Percentiles rank a stretch among this genome's conserved stretches.
phyloP scores from a whole-genome alignment of 2,113 vertebrate species.

The Phocoena phocoena region DNA sequence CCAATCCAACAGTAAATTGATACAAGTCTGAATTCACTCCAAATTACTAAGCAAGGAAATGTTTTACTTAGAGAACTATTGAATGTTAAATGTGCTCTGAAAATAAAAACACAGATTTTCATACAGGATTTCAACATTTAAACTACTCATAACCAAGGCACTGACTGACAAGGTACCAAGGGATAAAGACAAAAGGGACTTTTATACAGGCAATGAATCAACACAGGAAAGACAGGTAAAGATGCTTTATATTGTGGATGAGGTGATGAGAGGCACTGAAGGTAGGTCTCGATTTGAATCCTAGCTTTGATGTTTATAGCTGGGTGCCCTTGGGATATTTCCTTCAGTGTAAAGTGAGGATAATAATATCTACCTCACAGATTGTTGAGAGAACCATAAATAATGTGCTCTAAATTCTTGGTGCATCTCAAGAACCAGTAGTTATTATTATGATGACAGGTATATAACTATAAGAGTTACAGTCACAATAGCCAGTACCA shows the following conservation, averaged over 20 bases:
- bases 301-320: neutral
- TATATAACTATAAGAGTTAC: neutral
- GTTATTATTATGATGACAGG: neutral
- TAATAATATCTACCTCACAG: neutral
- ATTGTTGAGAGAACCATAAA: neutral
- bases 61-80: neutral
- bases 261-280: neutral
- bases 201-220: neutral
- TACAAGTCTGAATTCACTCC: neutral
- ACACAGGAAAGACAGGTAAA: neutral
- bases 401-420: neutral
- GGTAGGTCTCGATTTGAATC: neutral
- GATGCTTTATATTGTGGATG: neutral
- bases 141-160: conserved; percentile 21
- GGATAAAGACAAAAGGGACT: neutral
- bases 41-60: neutral
- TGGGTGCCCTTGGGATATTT: neutral
- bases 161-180: neutral
- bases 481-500: neutral
- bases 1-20: neutral
- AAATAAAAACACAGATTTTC: neutral
- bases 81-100: neutral
- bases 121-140: neutral
- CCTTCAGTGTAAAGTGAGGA: neutral
- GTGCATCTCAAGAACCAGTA: neutral